A percentile compares a stretch with the other conserved stretches of the same genome.
These are phyloP conservation scores for Bombus soroeensis DNA, from an alignment of 1,140 invertebrate species.

Conservation along the genomic window DNA sequence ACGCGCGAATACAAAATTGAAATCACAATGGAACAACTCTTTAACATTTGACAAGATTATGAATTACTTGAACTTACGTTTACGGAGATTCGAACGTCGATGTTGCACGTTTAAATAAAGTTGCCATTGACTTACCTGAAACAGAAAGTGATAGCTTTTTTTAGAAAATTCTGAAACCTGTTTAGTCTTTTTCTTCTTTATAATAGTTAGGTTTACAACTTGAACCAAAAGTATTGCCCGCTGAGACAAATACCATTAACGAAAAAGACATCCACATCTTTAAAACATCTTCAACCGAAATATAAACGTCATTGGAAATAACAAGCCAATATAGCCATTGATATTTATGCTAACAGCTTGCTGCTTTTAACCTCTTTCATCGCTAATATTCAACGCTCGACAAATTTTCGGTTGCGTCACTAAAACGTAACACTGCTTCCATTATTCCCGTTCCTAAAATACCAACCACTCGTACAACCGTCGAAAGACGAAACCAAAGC, in stretches of 20 bases:
- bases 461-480: background rate
- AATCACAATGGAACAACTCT: too few species aligned
- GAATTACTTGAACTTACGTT: too few species aligned
- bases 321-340: background rate
- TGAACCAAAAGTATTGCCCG: too few species aligned
- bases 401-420: background rate
- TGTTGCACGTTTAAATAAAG: background rate
- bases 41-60: too few species aligned
- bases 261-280: background rate
- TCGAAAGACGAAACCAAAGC: background rate
- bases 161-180: background rate
- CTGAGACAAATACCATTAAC: background rate
- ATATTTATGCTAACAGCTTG: background rate
- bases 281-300: background rate
- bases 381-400: background rate
- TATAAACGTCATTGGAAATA: background rate
- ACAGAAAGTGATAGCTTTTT: background rate
- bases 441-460: background rate
- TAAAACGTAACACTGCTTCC: background rate
- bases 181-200: too few species aligned
- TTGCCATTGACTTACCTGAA: background rate
- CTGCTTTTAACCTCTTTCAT: background rate
- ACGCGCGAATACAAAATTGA: too few species aligned
- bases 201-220: too few species aligned
- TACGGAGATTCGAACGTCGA: too few species aligned